A percentile compares a stretch with the other conserved stretches of the same genome.
Conservation (phyloP, 2,797 vertebrate species). For the Brachyalestes nurse region DNA sequence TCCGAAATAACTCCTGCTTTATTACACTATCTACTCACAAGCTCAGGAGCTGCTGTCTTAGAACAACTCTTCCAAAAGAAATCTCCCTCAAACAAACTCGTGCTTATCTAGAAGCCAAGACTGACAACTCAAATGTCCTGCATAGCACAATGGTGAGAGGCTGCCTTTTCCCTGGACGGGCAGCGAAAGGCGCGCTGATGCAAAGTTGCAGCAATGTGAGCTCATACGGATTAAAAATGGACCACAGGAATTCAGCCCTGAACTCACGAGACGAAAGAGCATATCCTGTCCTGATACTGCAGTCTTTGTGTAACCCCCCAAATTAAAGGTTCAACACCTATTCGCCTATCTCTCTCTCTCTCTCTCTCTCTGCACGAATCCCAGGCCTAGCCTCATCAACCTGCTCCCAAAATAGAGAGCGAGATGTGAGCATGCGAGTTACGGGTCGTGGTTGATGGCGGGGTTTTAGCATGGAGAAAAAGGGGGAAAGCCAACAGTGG, state of each 20-base stretch:
- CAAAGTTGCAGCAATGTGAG: slow-evolving; percentile 48
- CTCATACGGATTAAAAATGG: slow-evolving; percentile 28
- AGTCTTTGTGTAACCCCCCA: slow-evolving; percentile 1
- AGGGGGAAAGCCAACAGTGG: slow-evolving; percentile 72
- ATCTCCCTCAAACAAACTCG: slow-evolving; percentile 51
- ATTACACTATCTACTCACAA: slow-evolving; percentile 49
- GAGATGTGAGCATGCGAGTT: slow-evolving; percentile 43
- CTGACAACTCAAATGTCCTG: slow-evolving; percentile 48
- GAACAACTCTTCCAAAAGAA: slow-evolving; percentile 34
- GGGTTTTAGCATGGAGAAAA: slow-evolving; percentile 73
- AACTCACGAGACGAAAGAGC: slow-evolving; percentile 39
- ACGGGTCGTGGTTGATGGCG: slow-evolving; percentile 62
- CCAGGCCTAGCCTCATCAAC: slow-evolving; percentile 18
- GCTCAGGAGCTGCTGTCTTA: slow-evolving; percentile 32
- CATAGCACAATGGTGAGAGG: slow-evolving; percentile 47
- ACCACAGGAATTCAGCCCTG: slow-evolving; percentile 33
- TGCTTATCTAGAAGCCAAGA: slow-evolving; percentile 48
- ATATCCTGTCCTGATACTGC: slow-evolving; percentile 22
- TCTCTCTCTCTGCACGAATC: not conserved
- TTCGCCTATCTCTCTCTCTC: not conserved
- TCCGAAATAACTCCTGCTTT: slow-evolving; percentile 57
- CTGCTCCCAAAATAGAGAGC: slow-evolving; percentile 53
- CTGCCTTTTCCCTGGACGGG: slow-evolving; percentile 48
- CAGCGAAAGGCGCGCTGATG: slow-evolving; percentile 53
- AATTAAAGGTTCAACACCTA: slow-evolving; percentile 33